phyloP scores from a whole-genome alignment of 2,797 vertebrate species.

The Acropternis orthonyx region DNA sequence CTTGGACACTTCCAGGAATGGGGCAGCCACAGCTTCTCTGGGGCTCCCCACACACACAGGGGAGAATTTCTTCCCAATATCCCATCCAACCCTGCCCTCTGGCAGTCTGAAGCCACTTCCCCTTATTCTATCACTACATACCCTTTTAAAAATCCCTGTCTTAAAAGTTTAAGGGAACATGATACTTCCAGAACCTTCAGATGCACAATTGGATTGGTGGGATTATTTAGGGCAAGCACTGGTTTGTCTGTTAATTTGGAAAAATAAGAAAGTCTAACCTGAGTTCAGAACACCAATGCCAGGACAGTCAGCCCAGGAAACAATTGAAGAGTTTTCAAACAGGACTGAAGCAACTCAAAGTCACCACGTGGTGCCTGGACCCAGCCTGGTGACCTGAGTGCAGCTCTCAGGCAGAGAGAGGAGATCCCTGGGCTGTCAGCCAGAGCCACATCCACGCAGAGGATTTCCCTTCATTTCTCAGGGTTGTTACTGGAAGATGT shows the following conservation, averaged over 20 bases:
- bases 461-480: neutral
- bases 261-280: neutral
- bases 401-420: neutral
- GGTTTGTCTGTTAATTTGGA: slow-evolving; percentile 1
- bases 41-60: no score
- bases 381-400: neutral
- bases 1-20: neutral
- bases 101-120: neutral
- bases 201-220: neutral
- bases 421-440: neutral
- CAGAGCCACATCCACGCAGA: neutral
- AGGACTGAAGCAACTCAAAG: neutral
- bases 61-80: neutral
- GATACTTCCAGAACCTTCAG: neutral
- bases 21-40: neutral
- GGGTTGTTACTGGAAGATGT: slow-evolving; percentile 37
- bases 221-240: neutral
- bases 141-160: neutral
- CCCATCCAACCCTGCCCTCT: neutral
- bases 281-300: neutral
- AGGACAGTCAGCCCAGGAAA: neutral
- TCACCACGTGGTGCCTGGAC: neutral
- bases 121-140: neutral
- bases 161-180: neutral
- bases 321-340: neutral